Evolutionary conservation across 2,113 vertebrate genomes (phyloP).

Genomic region (Orycteropus afer): DNA sequence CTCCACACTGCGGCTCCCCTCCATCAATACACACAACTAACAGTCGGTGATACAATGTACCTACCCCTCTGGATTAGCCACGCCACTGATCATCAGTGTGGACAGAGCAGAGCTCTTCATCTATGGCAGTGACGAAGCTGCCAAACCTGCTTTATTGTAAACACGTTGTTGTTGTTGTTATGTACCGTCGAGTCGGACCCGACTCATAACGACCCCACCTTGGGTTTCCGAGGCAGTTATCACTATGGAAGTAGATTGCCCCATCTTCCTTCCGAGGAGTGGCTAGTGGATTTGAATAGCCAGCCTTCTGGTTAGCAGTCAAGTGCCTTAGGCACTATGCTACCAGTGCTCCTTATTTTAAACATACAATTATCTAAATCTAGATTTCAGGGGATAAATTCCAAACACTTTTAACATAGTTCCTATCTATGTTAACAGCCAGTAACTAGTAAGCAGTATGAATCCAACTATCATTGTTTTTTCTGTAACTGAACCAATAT

Average conservation of each 20-base stretch:
- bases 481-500: slow-evolving; percentile 67
- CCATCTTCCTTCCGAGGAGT: no score
- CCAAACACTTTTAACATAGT: slow-evolving; percentile 64
- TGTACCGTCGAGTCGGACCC: no score
- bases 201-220: no score
- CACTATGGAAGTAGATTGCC: no score
- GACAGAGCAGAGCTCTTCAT: slow-evolving; percentile 69
- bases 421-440: slow-evolving; percentile 59
- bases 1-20: slow-evolving; percentile 74
- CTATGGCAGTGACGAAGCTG: slow-evolving; percentile 52
- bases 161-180: no score
- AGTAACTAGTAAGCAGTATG: slow-evolving; percentile 47
- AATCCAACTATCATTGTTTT: slow-evolving; percentile 64
- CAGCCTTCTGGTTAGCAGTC: no score
- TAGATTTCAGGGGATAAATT: slow-evolving; percentile 75
- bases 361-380: slow-evolving; percentile 73
- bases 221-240: no score
- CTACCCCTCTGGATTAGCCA: slow-evolving; percentile 75
- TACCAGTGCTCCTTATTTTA: no score
- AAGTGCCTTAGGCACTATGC: no score
- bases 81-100: slow-evolving; percentile 76
- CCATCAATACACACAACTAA: slow-evolving; percentile 75
- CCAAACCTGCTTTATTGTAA: slow-evolving; percentile 68
- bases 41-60: slow-evolving; percentile 72
- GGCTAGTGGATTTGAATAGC: no score